Percentiles rank a stretch among this genome's conserved stretches.
phyloP scores from a whole-genome alignment of 2,797 vertebrate genomes.

The Acanthis flammea region DNA sequence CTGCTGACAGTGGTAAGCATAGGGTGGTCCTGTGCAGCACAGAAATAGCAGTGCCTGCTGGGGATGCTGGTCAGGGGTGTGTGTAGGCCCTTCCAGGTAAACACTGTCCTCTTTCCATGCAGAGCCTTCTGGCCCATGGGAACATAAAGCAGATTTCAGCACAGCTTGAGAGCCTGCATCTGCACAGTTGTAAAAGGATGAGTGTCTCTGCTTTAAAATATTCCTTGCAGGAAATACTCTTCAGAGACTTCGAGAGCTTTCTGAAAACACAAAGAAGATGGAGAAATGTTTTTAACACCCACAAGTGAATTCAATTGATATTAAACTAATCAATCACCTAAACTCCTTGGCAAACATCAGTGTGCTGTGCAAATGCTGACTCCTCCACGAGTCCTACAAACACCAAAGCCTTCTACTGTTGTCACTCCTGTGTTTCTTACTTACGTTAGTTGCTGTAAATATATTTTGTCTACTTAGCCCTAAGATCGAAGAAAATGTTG shows the following conservation, averaged over 20 bases:
- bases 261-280: not conserved
- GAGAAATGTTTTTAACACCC: conserved; percentile 22
- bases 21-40: not conserved
- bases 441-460: not conserved
- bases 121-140: not conserved
- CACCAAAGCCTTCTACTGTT: not conserved
- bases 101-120: not conserved
- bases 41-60: not conserved
- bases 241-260: not conserved
- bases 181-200: not conserved
- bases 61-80: not conserved
- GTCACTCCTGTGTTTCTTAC: not conserved
- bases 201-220: not conserved
- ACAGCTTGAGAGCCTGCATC: not conserved
- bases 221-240: not conserved
- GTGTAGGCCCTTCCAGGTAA: fast-evolving
- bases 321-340: conserved; percentile 52
- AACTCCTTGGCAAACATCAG: not conserved
- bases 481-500: not conserved
- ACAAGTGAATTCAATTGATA: conserved; percentile 25
- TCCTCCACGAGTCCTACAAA: not conserved
- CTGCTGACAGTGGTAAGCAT: not conserved
- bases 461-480: not conserved
- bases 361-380: not conserved
- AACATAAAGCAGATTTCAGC: not conserved